Conservation (phyloP, 2,113 vertebrate genomes). For the Rhinoderma darwinii region DNA sequence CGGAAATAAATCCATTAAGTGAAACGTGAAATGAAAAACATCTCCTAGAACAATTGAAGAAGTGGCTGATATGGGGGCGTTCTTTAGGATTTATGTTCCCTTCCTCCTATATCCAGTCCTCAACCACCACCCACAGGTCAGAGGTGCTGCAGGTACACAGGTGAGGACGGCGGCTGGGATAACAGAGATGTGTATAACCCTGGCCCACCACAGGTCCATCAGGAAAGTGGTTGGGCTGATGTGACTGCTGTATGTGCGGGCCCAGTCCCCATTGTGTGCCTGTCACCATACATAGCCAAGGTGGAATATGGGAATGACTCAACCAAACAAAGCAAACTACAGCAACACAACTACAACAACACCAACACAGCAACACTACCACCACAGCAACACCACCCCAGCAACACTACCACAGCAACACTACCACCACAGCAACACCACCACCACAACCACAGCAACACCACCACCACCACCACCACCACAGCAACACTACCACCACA, state of each 20-base stretch:
- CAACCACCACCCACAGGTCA: not conserved
- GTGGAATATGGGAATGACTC: not conserved
- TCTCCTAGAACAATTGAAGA: not conserved
- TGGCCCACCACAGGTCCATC: not conserved
- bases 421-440: too few relatives aligned
- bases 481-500: too few relatives aligned
- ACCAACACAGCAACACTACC: too few relatives aligned
- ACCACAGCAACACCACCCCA: too few relatives aligned
- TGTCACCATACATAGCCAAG: not conserved
- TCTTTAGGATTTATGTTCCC: not conserved
- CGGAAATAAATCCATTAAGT: too few relatives aligned
- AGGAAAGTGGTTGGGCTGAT: not conserved
- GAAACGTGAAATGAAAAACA: not conserved
- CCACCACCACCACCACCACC: too few relatives aligned
- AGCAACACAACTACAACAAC: too few relatives aligned
- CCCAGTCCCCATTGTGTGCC: not conserved
- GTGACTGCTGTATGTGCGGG: not conserved
- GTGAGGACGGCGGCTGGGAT: not conserved
- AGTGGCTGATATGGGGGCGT: not conserved
- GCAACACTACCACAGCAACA: too few relatives aligned
- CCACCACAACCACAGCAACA: too few relatives aligned
- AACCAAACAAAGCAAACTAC: not conserved
- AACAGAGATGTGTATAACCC: not conserved
- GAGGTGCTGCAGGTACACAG: not conserved
- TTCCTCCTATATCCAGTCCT: not conserved